Evolutionary conservation across 2,113 vertebrate species (phyloP).

Genomic region (Myocastor coypus): DNA sequence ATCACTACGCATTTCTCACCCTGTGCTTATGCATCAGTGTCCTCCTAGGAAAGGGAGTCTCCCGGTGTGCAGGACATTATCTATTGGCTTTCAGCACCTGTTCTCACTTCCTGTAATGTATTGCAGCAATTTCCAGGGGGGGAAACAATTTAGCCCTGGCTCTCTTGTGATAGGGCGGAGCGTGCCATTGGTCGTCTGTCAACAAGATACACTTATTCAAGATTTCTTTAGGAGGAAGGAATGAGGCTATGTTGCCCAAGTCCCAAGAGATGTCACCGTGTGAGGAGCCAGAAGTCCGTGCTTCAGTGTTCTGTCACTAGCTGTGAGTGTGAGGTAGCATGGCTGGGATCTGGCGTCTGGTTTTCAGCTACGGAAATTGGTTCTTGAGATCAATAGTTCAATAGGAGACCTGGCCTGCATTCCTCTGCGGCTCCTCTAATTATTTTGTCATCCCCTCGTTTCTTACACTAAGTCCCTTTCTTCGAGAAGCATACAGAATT

Average conservation of each 20-base stretch:
- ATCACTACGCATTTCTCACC: background rate
- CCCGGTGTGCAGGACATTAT: background rate
- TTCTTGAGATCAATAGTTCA: background rate
- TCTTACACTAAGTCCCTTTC: slow-evolving; percentile 4
- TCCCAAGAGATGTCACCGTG: background rate
- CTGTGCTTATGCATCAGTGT: background rate
- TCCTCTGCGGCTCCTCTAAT: background rate
- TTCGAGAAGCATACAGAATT: background rate
- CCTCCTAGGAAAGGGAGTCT: background rate
- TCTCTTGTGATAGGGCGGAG: background rate
- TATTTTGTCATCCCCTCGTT: background rate
- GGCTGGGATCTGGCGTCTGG: background rate
- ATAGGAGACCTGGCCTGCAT: background rate
- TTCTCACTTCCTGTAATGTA: background rate
- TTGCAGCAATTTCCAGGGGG: background rate
- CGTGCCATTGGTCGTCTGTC: background rate
- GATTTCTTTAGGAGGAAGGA: background rate
- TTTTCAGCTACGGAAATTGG: background rate
- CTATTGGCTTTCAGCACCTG: background rate
- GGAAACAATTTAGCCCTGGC: background rate
- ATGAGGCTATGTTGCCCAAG: background rate
- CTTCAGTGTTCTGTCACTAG: background rate
- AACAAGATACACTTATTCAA: background rate
- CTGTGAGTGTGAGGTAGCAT: background rate
- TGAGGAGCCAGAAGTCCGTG: background rate